Conservation (phyloP, 2,888 invertebrate species). For the Scaptomyza caliginosa region DNA sequence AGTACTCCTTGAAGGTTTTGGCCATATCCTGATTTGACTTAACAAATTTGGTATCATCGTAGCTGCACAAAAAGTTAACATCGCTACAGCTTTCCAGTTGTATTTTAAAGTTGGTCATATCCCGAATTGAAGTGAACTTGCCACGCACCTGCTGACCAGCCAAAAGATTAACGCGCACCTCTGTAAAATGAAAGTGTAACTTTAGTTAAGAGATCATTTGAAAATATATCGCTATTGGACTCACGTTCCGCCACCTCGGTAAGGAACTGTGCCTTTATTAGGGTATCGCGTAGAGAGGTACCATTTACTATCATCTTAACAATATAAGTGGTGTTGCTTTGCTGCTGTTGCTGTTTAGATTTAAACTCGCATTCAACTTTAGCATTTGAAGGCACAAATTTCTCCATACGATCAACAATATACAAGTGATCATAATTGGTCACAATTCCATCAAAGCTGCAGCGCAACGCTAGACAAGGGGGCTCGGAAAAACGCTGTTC, state of each 20-base stretch:
- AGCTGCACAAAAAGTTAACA: slow-evolving; percentile 82
- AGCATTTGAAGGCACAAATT: slow-evolving; percentile 79
- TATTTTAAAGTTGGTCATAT: slow-evolving; percentile 83
- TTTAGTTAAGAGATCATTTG: too few species aligned
- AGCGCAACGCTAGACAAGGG: slow-evolving; percentile 89
- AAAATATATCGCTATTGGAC: slow-evolving; percentile 40
- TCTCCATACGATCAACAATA: slow-evolving; percentile 82
- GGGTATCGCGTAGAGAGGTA: slow-evolving; percentile 72
- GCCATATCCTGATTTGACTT: slow-evolving; percentile 82
- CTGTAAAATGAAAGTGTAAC: slow-evolving; percentile 44
- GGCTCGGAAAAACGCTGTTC: slow-evolving; percentile 87
- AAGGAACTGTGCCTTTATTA: slow-evolving; percentile 77
- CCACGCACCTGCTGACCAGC: slow-evolving; percentile 83
- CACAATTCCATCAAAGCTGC: slow-evolving; percentile 87
- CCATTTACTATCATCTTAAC: slow-evolving; percentile 82
- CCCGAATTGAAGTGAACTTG: slow-evolving; percentile 77
- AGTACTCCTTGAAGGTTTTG: slow-evolving; percentile 85
- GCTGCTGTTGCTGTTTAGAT: slow-evolving; percentile 52
- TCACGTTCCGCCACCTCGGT: slow-evolving; percentile 68
- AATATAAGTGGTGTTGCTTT: slow-evolving; percentile 61
- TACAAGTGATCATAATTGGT: slow-evolving; percentile 85
- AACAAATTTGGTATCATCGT: slow-evolving; percentile 82
- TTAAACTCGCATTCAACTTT: slow-evolving; percentile 80
- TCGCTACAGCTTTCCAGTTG: slow-evolving; percentile 80
- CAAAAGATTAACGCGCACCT: slow-evolving; percentile 78